Evolutionary conservation across 53 echinoderm and acorn worm genomes (phyloP).

Genomic region (Holothuria scabra): DNA sequence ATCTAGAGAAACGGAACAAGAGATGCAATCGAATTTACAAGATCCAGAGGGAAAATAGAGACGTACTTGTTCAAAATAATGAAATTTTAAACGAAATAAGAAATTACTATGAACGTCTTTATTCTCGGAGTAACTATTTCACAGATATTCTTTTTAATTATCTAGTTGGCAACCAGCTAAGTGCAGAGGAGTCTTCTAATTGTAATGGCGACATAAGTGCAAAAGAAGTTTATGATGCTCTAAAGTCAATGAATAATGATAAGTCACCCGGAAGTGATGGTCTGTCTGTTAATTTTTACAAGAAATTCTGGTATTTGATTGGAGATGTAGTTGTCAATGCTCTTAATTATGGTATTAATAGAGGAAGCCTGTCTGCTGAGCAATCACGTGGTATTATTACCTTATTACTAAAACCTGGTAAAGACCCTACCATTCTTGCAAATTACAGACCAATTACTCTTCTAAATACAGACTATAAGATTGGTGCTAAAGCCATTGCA

Average conservation of each 20-base stretch:
- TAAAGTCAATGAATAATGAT: slow-evolving; percentile 30
- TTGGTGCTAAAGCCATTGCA: too few relatives aligned
- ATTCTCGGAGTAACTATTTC: not conserved
- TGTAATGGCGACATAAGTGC: too few relatives aligned
- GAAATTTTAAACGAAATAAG: not conserved
- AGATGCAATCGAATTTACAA: not conserved
- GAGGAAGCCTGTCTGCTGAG: not conserved
- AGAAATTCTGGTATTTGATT: slow-evolving; percentile 6
- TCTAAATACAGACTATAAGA: slow-evolving; percentile 17
- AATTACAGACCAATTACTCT: not conserved
- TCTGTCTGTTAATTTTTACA: slow-evolving; percentile 38
- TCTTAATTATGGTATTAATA: too few relatives aligned
- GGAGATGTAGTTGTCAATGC: not conserved
- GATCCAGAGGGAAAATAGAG: too few relatives aligned
- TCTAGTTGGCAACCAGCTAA: not conserved
- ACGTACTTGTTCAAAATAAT: too few relatives aligned
- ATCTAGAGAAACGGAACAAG: slow-evolving; percentile 1
- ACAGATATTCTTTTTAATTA: not conserved
- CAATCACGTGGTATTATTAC: slow-evolving; percentile 11
- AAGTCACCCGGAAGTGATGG: slow-evolving; percentile 72
- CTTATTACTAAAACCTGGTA: not conserved
- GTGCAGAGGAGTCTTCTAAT: too few relatives aligned
- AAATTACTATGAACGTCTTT: not conserved
- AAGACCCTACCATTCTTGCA: not conserved
- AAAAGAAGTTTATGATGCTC: not conserved